Base-by-base conservation (phyloP, 2,888 invertebrate genomes). In the Temnothorax rugatulus region DNA sequence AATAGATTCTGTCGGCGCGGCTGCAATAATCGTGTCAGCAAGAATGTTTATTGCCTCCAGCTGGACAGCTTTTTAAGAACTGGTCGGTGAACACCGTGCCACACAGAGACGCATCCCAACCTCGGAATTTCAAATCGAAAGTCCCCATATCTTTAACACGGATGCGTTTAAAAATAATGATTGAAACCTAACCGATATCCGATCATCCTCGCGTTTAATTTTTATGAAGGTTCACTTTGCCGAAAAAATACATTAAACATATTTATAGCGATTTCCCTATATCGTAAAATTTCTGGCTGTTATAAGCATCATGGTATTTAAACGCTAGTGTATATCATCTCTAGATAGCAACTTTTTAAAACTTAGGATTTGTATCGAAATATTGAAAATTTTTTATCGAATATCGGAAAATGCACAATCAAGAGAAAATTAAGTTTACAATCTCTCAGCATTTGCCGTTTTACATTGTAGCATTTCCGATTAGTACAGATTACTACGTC, bases 21-120 rank as follows among this genome's bases (percentile, higher is more conserved):
- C 84, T 79, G 89, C 89, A 87, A 89, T 90, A 89, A 90, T 90
- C 90, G 90, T 90, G 89, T 89, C 89, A 88, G 84, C 84, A 83
- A 54, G 84, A 85, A 90, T 87, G 87, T 89, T 89, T 89, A 89
- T 89, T 87, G 85, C 88, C 90, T 84, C 84, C 88, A 90, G 88
- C 90, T 90, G 89, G 87, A 77, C 82, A 63, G 77, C 88, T 90
- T 89, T 89, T 90, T 83, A 84, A 76, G 82, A 88, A 85, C 86
- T 86, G 83, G 86, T 86, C 86, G 66, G 84, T 44, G 54, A 85
- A 84, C 71, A 64, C 71, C 41, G 64, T 64, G 76, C 57, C 44
- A 52, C 66, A 61, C 63, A 73, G 71, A 79, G 71, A 86, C 75
- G 82, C 41, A 71, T 86, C 82, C 21, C 54, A 59, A 64, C 18